Evolutionary conservation across 2,888 invertebrate genomes (phyloP).

Genomic region (Microplitis manilae): DNA sequence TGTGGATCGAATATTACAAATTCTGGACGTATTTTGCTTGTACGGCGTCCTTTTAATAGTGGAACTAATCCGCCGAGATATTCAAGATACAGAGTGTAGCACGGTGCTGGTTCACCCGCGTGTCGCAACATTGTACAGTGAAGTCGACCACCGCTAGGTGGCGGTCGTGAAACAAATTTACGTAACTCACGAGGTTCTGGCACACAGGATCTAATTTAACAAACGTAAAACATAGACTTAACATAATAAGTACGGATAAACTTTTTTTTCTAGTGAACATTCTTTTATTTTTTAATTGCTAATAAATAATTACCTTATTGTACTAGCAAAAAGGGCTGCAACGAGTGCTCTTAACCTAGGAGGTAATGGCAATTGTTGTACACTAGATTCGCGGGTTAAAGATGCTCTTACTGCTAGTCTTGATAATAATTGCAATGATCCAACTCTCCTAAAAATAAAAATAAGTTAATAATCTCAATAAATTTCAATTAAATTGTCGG

Average conservation of each 20-base stretch:
- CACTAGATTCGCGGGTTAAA: slow-evolving; percentile 81
- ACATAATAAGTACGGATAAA: too few species aligned
- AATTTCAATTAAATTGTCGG: too few species aligned
- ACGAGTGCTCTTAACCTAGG: slow-evolving; percentile 88
- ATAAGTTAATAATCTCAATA: too few species aligned
- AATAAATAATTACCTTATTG: slow-evolving; percentile 75
- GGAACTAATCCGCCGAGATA: slow-evolving; percentile 97
- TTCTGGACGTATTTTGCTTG: slow-evolving; percentile 97
- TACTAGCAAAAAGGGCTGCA: slow-evolving; percentile 91
- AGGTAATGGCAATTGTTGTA: slow-evolving; percentile 88
- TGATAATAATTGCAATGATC: slow-evolving; percentile 91
- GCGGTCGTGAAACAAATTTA: slow-evolving; percentile 94
- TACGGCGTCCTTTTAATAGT: slow-evolving; percentile 93
- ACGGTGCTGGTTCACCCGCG: slow-evolving; percentile 87
- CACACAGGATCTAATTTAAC: slow-evolving; percentile 85
- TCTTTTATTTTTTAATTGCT: slow-evolving; percentile 6
- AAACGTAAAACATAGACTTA: background rate
- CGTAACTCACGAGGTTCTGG: slow-evolving; percentile 90
- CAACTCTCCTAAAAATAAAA: slow-evolving; percentile 78
- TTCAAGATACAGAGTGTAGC: slow-evolving; percentile 92
- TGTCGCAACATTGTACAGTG: slow-evolving; percentile 99
- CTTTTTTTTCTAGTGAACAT: background rate
- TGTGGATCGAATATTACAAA: slow-evolving; percentile 98
- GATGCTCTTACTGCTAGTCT: slow-evolving; percentile 86
- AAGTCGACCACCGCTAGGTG: slow-evolving; percentile 85